These are phyloP conservation scores for Xestia c-nigrum DNA, from an alignment of 2,888 invertebrate species.

Conservation along the genomic window DNA sequence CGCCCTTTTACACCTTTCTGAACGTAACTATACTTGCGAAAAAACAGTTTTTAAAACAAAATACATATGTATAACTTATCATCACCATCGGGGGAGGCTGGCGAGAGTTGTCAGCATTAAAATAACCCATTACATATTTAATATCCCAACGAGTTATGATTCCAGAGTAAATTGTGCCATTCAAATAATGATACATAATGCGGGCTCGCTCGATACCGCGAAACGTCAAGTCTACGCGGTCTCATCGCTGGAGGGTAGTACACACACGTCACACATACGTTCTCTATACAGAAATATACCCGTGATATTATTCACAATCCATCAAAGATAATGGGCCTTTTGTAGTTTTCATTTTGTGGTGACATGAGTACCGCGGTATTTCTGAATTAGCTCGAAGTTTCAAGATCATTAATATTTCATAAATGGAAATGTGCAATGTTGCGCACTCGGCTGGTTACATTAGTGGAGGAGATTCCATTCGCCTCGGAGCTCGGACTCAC, in stretches of 20 bases:
- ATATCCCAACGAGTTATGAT: constrained; percentile 83
- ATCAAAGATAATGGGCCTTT: constrained; percentile 50
- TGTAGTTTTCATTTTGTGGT: constrained; percentile 47
- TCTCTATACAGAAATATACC: constrained; percentile 15
- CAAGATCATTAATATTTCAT: constrained; percentile 54
- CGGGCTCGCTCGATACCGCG: constrained; percentile 80
- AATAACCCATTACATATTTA: constrained; percentile 85
- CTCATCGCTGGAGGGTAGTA: constrained; percentile 66
- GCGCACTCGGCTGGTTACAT: constrained; percentile 34
- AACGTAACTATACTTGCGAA: constrained; percentile 9
- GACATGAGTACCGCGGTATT: constrained; percentile 38
- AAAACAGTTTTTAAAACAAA: constrained; percentile 56
- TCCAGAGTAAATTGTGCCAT: constrained; percentile 87
- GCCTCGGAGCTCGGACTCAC: constrained; percentile 55
- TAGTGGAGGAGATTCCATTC: constrained; percentile 59
- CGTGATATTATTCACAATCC: constrained; percentile 46
- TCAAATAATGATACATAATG: constrained; percentile 89
- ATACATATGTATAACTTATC: constrained; percentile 66
- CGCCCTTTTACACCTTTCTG: constrained; percentile 4
- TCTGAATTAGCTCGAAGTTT: constrained; percentile 36
- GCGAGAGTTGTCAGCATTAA: constrained; percentile 78
- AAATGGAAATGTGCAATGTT: constrained; percentile 50
- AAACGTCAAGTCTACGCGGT: constrained; percentile 65
- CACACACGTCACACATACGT: constrained; percentile 19
- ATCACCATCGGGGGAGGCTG: constrained; percentile 66